Conservation (phyloP, 2,797 vertebrate genomes). For the Galagoides demidoff region DNA sequence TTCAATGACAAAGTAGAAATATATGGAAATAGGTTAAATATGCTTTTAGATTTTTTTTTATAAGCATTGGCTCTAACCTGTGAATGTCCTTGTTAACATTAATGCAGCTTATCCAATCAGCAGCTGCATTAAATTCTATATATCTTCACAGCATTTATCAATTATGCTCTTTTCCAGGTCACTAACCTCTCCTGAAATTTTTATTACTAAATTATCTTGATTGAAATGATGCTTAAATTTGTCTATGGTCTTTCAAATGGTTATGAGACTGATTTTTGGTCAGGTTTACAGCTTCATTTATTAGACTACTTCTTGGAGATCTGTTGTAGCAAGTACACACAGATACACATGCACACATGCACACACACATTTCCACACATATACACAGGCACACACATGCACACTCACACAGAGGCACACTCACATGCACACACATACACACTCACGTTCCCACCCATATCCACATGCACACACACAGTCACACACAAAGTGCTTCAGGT, state of each 20-base stretch:
- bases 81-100: conserved; percentile 60
- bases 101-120: conserved; percentile 22
- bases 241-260: background rate
- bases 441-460: too few relatives aligned
- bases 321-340: background rate
- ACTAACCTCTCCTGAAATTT: background rate
- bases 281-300: background rate
- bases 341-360: background rate
- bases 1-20: background rate
- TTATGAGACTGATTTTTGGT: conserved; percentile 13
- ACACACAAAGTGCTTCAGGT: background rate
- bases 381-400: background rate
- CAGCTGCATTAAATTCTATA: conserved; percentile 58
- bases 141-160: conserved; percentile 17
- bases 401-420: background rate
- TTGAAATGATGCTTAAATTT: conserved; percentile 33
- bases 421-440: background rate
- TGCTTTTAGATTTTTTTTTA: conserved; percentile 37
- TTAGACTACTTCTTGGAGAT: background rate
- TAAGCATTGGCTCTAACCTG: background rate
- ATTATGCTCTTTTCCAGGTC: conserved; percentile 38
- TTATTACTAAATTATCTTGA: conserved; percentile 56
- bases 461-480: too few relatives aligned
- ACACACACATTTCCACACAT: background rate
- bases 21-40: background rate